phyloP scores from a whole-genome alignment of 64 coral and sea anemone species.

The Porites lutea region DNA sequence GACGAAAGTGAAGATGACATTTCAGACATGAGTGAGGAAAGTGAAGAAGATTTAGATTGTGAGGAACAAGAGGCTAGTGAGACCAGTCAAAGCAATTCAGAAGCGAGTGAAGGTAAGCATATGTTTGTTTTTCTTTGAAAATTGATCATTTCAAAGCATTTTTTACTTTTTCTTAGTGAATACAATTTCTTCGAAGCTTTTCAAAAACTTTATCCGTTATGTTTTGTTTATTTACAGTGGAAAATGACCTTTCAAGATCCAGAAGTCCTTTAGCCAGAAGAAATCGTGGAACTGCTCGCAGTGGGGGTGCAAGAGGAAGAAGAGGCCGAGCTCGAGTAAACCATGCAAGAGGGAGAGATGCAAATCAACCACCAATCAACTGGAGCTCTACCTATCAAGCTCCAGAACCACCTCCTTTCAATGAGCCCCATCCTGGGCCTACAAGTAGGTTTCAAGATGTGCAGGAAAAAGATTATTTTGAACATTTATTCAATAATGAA shows the following conservation, averaged over 20 bases:
- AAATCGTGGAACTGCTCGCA: constrained; percentile 24
- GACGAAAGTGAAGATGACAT: constrained; percentile 31
- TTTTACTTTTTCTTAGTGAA: constrained; percentile 39
- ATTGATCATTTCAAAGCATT: constrained; percentile 7
- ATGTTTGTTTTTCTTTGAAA: constrained; percentile 33
- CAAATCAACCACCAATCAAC: constrained; percentile 19
- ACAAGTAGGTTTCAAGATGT: constrained; percentile 57
- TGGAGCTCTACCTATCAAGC: constrained; percentile 26
- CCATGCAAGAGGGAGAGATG: constrained; percentile 3
- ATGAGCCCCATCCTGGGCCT: constrained; percentile 4
- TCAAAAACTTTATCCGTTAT: constrained; percentile 13
- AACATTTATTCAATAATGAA: constrained; percentile 60
- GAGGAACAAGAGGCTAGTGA: constrained; percentile 19
- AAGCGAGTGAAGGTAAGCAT: neutral
- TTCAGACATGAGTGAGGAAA: constrained; percentile 21
- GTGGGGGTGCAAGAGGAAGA: neutral
- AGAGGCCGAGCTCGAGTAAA: constrained; percentile 44
- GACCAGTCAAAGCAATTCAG: constrained; percentile 7
- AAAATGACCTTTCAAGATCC: constrained; percentile 16
- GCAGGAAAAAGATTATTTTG: constrained; percentile 68
- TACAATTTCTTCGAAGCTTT: constrained; percentile 23
- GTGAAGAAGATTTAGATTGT: constrained; percentile 27
- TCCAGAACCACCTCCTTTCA: constrained; percentile 20
- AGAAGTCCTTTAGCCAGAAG: constrained; percentile 33
- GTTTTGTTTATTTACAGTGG: constrained; percentile 35